Evolutionary conservation across 2,113 vertebrate species (phyloP), one percentile per base, ranked within the genome.

Genomic region (Dryoscopus gambensis): DNA sequence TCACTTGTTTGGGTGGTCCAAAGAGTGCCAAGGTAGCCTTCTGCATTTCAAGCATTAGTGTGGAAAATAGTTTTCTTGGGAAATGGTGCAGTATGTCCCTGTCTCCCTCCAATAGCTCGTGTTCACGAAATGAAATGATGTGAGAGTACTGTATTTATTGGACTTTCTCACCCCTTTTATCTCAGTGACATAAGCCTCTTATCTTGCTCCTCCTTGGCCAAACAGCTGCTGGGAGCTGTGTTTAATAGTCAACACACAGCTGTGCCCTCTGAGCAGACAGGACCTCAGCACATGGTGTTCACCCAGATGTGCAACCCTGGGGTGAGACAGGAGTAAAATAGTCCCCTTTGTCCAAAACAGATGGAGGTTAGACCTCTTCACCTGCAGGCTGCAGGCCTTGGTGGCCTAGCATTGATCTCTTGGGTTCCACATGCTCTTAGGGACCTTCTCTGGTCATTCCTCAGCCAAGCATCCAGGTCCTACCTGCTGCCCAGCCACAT

Each of bases 121-220:
- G 77, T 63, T 70, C 47, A 60, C 31, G 1, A 74, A 85, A 78
- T 40, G 1, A 74, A 82, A 75, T 46, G 0, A 42, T 82, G 21
- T 73, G 67, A 57, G 24, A 73, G 22, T 39, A 39, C 24, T 70
- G 23, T 35, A 6, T 88, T 93, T 83, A 88, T 39, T 91, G 42
- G 75, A 88, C 68, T 90, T 95, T 60, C 75, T 93, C 85, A 94
- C 50, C 28, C 39, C 77, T 90, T 93, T 68, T 71, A 74, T 94
- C 68, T 76, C 57, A 31, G 44, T 76, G 60, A 52, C 50, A 67
- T 88, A 96, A 87, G 40, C 59, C n/a, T 88, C 84, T 96, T 93
- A 83, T 81, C 25, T 4, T 42, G 4, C 42, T 62, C 5, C 12
- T 84, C 52, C 63, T 21, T 5, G 2, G 19, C 68, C 87, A 65